Base-by-base conservation (phyloP, 2,113 vertebrate genomes). In the Laterallus jamaicensis region DNA sequence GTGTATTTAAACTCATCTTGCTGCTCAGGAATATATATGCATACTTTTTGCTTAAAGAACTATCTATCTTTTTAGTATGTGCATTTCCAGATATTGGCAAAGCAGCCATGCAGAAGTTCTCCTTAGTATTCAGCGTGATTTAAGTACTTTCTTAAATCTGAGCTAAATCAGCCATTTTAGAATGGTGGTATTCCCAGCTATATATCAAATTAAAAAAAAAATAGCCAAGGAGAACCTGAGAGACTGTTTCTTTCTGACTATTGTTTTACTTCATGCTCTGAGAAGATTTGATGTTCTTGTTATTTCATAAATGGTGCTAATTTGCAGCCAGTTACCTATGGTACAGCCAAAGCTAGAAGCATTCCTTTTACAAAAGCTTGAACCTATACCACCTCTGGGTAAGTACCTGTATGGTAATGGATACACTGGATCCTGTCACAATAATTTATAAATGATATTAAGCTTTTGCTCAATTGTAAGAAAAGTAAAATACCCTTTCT, bases 251-350 rank as follows among this genome's bases (percentile, higher is more conserved):
- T 80, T 82, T 92, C 39, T 76, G 1, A 70, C 25, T 77, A 37
- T 95, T 14, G 44, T 69, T 93, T 96, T 94, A 87, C 84, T 92
- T 97, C 64, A 2, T 63, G 26, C 78, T 90, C 69, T 77, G 73
- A 63, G 66, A 69, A 88, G 75, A 83, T 64, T 39, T 54, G 70
- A 40, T 66, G 52, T 94, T 95, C 78, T 86, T 35, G 2, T 85
- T 92, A 58, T 68, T 94, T 88, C 20, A 17, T 67, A 66, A 91
- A 50, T 69, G 91, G 81, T 96, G 90, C 92, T 96, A 93, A 91
- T 67, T 69, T 93, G 75, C 75, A 85, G 77, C 78, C 17, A 84
- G 86, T 73, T 96, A 60, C 69, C 64, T 95, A 15, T 69, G 54
- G 62, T 75, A 82, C 67, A 90, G 82, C 47, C 91, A 92, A 96